These are phyloP conservation scores for Copsychus sechellarum DNA, from an alignment of 2,113 vertebrate genomes.

Conservation along the genomic window DNA sequence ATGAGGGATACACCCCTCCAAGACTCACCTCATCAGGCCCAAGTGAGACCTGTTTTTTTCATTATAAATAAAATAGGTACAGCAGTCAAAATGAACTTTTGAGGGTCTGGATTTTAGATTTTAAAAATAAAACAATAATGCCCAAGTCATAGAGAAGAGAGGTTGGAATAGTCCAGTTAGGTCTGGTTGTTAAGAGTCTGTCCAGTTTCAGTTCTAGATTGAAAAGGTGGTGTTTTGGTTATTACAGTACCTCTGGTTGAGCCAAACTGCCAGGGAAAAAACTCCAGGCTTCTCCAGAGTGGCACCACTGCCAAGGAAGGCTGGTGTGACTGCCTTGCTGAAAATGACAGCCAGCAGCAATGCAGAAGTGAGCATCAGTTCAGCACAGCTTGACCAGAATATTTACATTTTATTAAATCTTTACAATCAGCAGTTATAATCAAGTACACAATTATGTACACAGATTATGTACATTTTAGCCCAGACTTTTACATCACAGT, in stretches of 20 bases:
- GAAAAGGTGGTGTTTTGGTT: background rate
- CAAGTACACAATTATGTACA: slow-evolving; percentile 85
- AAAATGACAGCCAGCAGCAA: background rate
- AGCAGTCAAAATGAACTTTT: background rate
- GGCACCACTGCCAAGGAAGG: background rate
- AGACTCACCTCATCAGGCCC: background rate
- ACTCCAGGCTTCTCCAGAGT: background rate
- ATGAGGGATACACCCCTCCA: rapidly evolving
- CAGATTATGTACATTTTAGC: slow-evolving; percentile 81
- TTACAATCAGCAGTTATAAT: slow-evolving; percentile 85
- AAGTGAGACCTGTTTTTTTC: background rate
- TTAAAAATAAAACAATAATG: background rate
- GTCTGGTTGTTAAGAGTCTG: background rate
- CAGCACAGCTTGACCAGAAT: slow-evolving; percentile 58
- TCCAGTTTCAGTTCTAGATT: background rate
- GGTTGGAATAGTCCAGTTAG: background rate
- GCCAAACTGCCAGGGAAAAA: background rate
- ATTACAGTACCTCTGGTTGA: too few species aligned
- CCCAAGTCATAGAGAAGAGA: background rate
- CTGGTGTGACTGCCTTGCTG: background rate
- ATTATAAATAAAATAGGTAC: background rate
- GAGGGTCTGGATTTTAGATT: background rate
- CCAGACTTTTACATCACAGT: slow-evolving; percentile 84
- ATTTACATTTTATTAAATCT: slow-evolving; percentile 89
- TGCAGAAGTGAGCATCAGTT: rapidly evolving